Percentiles rank a stretch among this genome's conserved stretches.
phyloP scores from a whole-genome alignment of 2,797 vertebrate genomes.

The Cuniculus paca region DNA sequence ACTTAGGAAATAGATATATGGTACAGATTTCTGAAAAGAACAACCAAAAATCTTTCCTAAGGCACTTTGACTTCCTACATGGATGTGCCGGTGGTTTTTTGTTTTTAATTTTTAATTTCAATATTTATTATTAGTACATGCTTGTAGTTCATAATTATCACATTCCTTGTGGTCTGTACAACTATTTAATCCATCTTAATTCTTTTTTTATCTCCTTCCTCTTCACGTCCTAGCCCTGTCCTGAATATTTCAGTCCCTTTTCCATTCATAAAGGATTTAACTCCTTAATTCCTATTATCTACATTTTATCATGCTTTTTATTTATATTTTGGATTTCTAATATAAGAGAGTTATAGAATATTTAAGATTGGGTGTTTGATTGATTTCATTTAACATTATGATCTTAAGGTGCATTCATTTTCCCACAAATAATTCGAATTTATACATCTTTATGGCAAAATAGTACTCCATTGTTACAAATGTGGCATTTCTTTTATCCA shows the following conservation, averaged over 20 bases:
- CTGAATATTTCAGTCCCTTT: background rate
- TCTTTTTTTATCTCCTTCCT: background rate
- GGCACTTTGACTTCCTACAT: background rate
- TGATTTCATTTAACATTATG: background rate
- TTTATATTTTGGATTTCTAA: background rate
- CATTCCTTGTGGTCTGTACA: too few relatives aligned
- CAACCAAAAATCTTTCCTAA: background rate
- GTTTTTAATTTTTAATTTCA: background rate
- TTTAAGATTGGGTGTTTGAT: background rate
- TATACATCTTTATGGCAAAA: background rate
- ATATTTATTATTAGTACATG: background rate
- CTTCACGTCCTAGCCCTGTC: background rate
- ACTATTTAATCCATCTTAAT: too few relatives aligned
- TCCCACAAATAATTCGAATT: background rate
- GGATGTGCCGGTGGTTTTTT: background rate
- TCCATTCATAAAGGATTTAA: background rate
- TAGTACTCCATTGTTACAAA: background rate
- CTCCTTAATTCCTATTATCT: background rate
- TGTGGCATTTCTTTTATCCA: background rate
- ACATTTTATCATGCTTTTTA: background rate
- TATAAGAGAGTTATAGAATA: background rate
- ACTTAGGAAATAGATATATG: background rate
- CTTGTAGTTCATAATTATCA: background rate
- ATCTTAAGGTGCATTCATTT: background rate
- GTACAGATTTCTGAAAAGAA: background rate